Conservation (phyloP, 2,113 vertebrate species). For the Vidua chalybeata region DNA sequence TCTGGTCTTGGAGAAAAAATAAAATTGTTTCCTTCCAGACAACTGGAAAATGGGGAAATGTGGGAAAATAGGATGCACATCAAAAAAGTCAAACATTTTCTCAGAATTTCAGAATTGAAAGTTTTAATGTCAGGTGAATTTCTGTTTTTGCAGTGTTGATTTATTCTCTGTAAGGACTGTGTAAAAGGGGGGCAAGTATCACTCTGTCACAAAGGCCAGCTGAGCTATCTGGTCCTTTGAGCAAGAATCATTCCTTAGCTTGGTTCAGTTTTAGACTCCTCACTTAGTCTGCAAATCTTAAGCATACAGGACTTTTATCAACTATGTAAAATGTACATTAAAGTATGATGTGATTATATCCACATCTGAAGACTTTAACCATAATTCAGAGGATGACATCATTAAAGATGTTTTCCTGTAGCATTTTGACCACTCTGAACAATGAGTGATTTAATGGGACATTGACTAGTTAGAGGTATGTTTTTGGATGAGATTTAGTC, state of each 20-base stretch:
- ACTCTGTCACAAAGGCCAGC: neutral
- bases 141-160: fast-evolving
- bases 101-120: neutral
- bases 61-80: neutral
- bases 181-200: neutral
- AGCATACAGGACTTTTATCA: neutral
- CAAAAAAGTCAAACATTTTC: neutral
- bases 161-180: neutral
- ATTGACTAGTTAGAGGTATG: neutral
- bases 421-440: neutral
- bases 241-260: neutral
- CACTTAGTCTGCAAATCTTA: neutral
- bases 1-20: neutral
- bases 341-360: neutral
- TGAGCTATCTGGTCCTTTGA: neutral
- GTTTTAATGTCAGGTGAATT: neutral
- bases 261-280: neutral
- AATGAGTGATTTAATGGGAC: neutral
- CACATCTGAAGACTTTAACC: neutral
- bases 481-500: neutral
- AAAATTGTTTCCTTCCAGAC: neutral
- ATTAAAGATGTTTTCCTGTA: neutral
- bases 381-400: neutral
- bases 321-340: neutral
- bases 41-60: neutral